phyloP scores from a whole-genome alignment of 1,140 invertebrate genomes.

The Caenorhabditis remanei region DNA sequence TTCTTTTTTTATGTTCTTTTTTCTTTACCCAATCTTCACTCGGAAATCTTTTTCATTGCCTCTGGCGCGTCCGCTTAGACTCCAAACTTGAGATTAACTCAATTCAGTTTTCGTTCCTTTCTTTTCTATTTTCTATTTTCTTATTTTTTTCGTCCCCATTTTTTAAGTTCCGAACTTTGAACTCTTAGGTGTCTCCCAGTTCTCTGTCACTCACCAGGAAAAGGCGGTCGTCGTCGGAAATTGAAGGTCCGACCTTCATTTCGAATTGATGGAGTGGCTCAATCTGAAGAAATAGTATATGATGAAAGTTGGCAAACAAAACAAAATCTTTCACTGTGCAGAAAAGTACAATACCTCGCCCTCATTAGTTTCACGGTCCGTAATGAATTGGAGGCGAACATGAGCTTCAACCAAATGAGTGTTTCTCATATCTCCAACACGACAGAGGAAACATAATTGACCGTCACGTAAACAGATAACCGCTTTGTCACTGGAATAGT shows the following conservation, averaged over 20 bases:
- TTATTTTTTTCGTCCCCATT: background rate
- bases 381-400: slow-evolving; percentile 90
- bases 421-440: slow-evolving; percentile 60
- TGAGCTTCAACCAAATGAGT: slow-evolving; percentile 82
- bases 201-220: slow-evolving; percentile 73
- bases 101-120: slow-evolving; percentile 23
- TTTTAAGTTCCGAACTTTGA: background rate
- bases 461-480: slow-evolving; percentile 77
- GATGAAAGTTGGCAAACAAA: too few species aligned
- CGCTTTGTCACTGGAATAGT: slow-evolving; percentile 64
- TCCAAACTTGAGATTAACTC: slow-evolving; percentile 39
- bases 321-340: background rate
- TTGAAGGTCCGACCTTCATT: slow-evolving; percentile 66
- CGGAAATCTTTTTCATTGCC: background rate
- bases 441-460: slow-evolving; percentile 78
- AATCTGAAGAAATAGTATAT: slow-evolving; percentile 30
- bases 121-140: slow-evolving; percentile 29
- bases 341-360: slow-evolving; percentile 82
- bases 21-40: slow-evolving; percentile 17
- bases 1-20: background rate
- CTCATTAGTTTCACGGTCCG: slow-evolving; percentile 87
- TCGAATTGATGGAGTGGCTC: slow-evolving; percentile 68
- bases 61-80: background rate
- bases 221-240: slow-evolving; percentile 68
- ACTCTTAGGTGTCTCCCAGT: background rate